phyloP scores from a whole-genome alignment of 2,888 invertebrate species.

The Seira sanloemensis region DNA sequence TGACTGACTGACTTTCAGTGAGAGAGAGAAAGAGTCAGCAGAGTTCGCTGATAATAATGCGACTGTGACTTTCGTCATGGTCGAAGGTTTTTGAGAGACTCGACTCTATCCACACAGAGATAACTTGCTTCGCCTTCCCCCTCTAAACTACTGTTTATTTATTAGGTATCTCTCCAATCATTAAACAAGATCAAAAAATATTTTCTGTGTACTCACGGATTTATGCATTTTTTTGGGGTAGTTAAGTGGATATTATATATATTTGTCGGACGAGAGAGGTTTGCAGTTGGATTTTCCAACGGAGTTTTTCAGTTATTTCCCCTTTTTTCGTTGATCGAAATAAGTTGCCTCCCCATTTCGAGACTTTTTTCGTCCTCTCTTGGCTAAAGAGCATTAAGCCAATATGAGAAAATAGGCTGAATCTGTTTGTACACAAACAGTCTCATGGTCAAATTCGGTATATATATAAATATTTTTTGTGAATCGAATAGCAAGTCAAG shows the following conservation, averaged over 20 bases:
- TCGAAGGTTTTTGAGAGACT: conserved; percentile 62
- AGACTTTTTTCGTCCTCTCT: background rate
- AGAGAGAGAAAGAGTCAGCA: conserved; percentile 57
- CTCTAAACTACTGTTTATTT: background rate
- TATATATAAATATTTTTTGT: background rate
- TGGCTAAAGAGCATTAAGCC: conserved; percentile 10
- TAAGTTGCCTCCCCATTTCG: too few species aligned
- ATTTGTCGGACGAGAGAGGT: background rate
- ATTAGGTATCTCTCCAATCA: background rate
- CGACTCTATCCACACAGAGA: background rate
- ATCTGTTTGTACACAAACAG: conserved; percentile 55
- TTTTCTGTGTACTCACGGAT: conserved; percentile 51
- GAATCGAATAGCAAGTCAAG: background rate
- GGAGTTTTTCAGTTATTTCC: background rate
- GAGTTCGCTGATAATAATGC: conserved; percentile 25
- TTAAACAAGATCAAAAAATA: background rate
- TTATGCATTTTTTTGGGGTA: conserved; percentile 8
- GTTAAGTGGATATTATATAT: background rate
- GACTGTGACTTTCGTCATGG: conserved; percentile 68
- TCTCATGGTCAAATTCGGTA: background rate
- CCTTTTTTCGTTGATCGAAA: background rate
- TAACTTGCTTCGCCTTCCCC: background rate
- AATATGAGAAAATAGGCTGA: conserved; percentile 49
- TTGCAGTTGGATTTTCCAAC: background rate
- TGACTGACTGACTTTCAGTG: background rate